phyloP scores from a whole-genome alignment of 2,888 invertebrate genomes.

The Sinelater perroti region DNA sequence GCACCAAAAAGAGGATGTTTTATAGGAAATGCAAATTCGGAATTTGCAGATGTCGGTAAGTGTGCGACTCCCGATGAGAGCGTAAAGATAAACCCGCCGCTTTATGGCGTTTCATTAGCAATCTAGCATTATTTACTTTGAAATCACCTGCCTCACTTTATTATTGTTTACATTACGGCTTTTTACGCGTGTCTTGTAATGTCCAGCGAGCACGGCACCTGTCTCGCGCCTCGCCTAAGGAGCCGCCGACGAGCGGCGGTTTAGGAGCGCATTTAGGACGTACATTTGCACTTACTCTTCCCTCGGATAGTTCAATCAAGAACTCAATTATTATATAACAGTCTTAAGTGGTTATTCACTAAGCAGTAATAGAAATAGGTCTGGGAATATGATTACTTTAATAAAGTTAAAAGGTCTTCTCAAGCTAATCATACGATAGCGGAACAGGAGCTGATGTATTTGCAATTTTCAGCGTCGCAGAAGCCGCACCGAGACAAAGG shows the following conservation, averaged over 20 bases:
- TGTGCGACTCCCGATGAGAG: not conserved
- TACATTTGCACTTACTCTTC: conserved; percentile 34
- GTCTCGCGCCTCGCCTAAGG: conserved; percentile 8
- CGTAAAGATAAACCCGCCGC: conserved; percentile 20
- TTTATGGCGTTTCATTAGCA: conserved; percentile 29
- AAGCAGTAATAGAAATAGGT: conserved; percentile 45
- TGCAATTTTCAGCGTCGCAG: conserved; percentile 12
- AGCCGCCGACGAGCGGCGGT: conserved; percentile 6
- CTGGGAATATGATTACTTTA: conserved; percentile 45
- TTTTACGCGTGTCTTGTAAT: conserved; percentile 14
- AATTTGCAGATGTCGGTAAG: conserved; percentile 14
- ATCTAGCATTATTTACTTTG: conserved; percentile 27
- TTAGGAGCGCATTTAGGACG: conserved; percentile 26
- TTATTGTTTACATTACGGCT: conserved; percentile 30
- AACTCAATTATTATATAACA: conserved; percentile 48
- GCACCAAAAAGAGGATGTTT: conserved; percentile 2
- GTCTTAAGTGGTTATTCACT: conserved; percentile 48
- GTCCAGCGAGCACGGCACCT: conserved; percentile 21
- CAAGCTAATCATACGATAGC: conserved; percentile 25
- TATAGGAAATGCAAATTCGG: conserved; percentile 14
- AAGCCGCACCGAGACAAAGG: too few relatives aligned
- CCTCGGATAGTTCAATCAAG: conserved; percentile 44
- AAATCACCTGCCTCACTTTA: conserved; percentile 30
- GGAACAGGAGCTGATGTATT: conserved; percentile 18
- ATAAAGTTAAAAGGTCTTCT: conserved; percentile 37